phyloP scores from a whole-genome alignment of 2,888 invertebrate genomes.

The Macrophya alboannulata region DNA sequence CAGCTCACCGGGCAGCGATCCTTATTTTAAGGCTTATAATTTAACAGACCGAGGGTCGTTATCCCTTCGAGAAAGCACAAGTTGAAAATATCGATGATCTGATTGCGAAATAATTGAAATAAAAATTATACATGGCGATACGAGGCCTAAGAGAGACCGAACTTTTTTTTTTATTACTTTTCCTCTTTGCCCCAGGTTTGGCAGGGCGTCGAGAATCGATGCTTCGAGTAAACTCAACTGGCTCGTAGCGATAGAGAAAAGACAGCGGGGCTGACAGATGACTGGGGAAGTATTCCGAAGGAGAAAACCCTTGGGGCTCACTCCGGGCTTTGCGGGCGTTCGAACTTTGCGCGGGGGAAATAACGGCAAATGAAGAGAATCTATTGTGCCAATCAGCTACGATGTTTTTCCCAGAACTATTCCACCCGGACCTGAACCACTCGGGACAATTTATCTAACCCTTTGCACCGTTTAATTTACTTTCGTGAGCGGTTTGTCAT shows the following conservation, averaged over 20 bases:
- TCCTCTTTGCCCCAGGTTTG: not conserved
- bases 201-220: constrained; percentile 41
- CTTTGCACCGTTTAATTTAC: constrained; percentile 26
- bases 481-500: constrained; percentile 9
- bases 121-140: not conserved
- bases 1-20: not conserved
- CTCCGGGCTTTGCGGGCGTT: constrained; percentile 29
- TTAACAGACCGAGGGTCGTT: not conserved
- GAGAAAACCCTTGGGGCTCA: constrained; percentile 42
- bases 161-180: not conserved
- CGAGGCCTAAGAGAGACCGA: not conserved
- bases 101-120: not conserved
- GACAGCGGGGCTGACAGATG: constrained; percentile 43
- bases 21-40: not conserved
- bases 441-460: constrained; percentile 40
- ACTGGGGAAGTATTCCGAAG: constrained; percentile 46
- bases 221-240: constrained; percentile 45
- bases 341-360: constrained; percentile 41
- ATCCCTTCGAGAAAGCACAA: not conserved
- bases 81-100: not conserved
- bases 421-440: constrained; percentile 43
- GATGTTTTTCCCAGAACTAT: constrained; percentile 37
- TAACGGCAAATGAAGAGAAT: constrained; percentile 52
- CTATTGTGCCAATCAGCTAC: constrained; percentile 51
- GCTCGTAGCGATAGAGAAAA: constrained; percentile 50